Conservation (phyloP, 92 coral and sea anemone genomes). For the Chrysogorgia sp. region DNA sequence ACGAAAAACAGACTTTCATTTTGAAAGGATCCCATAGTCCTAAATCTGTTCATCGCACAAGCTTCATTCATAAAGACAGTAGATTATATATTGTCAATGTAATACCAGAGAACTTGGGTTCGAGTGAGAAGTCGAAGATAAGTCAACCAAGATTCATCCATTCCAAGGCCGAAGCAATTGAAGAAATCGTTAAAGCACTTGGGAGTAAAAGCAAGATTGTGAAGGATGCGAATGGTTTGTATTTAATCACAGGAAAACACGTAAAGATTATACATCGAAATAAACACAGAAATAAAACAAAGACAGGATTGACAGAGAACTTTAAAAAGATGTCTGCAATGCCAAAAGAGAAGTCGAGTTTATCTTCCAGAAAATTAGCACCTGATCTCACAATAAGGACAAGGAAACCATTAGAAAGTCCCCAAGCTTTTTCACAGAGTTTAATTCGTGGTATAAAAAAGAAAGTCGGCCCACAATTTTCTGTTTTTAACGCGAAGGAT, state of each 20-base stretch:
- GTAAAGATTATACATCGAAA: constrained; percentile 30
- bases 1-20: too few species aligned
- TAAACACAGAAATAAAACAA: background rate
- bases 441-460: background rate
- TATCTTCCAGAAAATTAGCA: background rate
- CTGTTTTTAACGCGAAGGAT: constrained; percentile 13
- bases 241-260: constrained; percentile 26
- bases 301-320: background rate
- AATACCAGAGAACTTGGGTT: background rate
- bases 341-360: background rate
- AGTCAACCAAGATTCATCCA: constrained; percentile 27
- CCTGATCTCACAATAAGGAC: constrained; percentile 11
- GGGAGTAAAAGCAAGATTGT: constrained; percentile 31
- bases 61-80: background rate
- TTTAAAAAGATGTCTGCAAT: background rate
- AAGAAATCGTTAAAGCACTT: constrained; percentile 29
- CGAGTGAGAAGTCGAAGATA: background rate
- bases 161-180: constrained; percentile 36
- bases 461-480: background rate
- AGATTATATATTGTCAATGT: constrained; percentile 6
- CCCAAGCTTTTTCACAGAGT: background rate
- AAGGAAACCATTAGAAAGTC: constrained; percentile 4
- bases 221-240: constrained; percentile 41
- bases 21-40: background rate
- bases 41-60: constrained; percentile 5